Conservation (phyloP, 2,888 invertebrate genomes). For the Melanchra persicariae region DNA sequence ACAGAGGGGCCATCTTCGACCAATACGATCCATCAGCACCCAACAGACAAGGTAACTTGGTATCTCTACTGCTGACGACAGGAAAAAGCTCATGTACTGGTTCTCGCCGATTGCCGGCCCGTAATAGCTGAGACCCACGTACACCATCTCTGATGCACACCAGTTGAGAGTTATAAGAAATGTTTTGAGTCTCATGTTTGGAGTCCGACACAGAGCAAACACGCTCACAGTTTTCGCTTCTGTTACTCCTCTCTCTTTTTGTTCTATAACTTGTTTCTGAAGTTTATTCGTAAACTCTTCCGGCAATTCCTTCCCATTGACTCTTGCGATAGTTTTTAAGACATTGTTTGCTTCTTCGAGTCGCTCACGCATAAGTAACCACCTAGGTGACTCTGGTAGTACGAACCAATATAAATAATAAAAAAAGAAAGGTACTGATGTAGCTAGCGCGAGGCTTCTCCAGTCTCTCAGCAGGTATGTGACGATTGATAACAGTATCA, state of each 20-base stretch:
- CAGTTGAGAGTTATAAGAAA: slow-evolving; percentile 96
- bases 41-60: slow-evolving; percentile 97
- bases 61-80: slow-evolving; percentile 96
- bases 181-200: slow-evolving; percentile 97
- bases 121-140: slow-evolving; percentile 97
- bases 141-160: slow-evolving; percentile 98
- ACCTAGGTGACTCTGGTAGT: slow-evolving; percentile 97
- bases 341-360: slow-evolving; percentile 95
- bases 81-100: slow-evolving; percentile 96
- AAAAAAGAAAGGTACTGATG: slow-evolving; percentile 95
- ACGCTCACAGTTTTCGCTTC: slow-evolving; percentile 88
- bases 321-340: slow-evolving; percentile 94
- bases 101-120: slow-evolving; percentile 97
- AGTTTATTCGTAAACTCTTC: slow-evolving; percentile 93
- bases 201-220: slow-evolving; percentile 93
- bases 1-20: slow-evolving; percentile 96
- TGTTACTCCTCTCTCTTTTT: slow-evolving; percentile 89
- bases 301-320: slow-evolving; percentile 95
- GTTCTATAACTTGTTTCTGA: slow-evolving; percentile 93
- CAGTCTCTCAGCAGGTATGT: slow-evolving; percentile 96
- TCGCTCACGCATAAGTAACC: slow-evolving; percentile 96
- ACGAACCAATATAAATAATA: slow-evolving; percentile 97
- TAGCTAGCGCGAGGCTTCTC: slow-evolving; percentile 94
- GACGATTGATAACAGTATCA: slow-evolving; percentile 95
- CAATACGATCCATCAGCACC: slow-evolving; percentile 97